Evolutionary conservation across 1,140 invertebrate genomes (phyloP).

Genomic region (Bacillus rossius): DNA sequence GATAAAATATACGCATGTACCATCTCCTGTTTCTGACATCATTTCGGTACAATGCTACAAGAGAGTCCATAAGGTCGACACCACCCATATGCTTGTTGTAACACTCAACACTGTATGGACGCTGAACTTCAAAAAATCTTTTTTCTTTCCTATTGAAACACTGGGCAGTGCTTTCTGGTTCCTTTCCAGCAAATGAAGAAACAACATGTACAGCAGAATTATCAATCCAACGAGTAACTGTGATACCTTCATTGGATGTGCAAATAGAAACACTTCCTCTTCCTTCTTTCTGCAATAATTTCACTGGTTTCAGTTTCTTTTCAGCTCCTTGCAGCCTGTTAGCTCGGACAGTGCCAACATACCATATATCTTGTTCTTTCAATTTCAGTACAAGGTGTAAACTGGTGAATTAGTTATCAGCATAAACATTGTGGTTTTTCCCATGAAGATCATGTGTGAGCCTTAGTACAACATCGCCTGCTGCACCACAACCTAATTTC

Average conservation of each 20-base stretch:
- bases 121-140: conserved; percentile 31
- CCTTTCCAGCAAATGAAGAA: conserved; percentile 34
- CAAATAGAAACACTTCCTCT: conserved; percentile 4
- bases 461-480: conserved; percentile 30
- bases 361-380: conserved; percentile 1
- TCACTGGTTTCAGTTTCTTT: conserved; percentile 34
- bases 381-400: neutral
- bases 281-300: conserved; percentile 21
- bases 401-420: conserved; percentile 9
- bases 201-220: conserved; percentile 41
- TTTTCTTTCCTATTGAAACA: conserved; percentile 31
- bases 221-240: conserved; percentile 39
- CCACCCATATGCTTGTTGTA: conserved; percentile 39
- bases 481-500: conserved; percentile 19
- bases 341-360: neutral
- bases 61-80: conserved; percentile 41
- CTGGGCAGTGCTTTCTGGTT: conserved; percentile 31
- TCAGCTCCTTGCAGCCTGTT: conserved; percentile 29
- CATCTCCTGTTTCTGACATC: too few relatives aligned
- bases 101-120: conserved; percentile 37
- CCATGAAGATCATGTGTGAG: conserved; percentile 20
- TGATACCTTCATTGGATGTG: conserved; percentile 23
- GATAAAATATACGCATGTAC: too few relatives aligned
- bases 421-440: conserved; percentile 21
- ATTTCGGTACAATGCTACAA: conserved; percentile 36